Percentiles rank a stretch among this genome's conserved stretches.
Conservation (phyloP, 2,888 invertebrate genomes). For the Synanthedon formicaeformis region DNA sequence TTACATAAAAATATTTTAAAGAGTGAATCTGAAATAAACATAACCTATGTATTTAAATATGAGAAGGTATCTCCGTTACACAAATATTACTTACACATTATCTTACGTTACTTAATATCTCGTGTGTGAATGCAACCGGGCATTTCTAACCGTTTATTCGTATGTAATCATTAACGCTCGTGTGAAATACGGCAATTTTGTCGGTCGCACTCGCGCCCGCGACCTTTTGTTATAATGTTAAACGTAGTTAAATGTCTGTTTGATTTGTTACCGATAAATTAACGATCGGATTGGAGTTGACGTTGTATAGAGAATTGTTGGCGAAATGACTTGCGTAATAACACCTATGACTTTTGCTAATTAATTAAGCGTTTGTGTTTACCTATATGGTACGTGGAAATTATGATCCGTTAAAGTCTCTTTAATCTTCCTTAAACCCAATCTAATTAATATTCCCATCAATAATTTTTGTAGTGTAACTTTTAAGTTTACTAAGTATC, state of each 20-base stretch:
- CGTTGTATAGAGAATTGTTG: background rate
- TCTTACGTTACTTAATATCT: background rate
- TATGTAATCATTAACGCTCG: slow-evolving; percentile 41
- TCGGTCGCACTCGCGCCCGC: slow-evolving; percentile 16
- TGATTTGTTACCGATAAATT: slow-evolving; percentile 13
- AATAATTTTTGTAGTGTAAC: too few species aligned
- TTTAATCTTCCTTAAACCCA: too few species aligned
- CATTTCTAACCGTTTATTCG: background rate
- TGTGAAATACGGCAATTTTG: slow-evolving; percentile 60
- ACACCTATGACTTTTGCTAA: background rate
- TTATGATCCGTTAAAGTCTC: too few species aligned
- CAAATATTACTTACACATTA: too few species aligned
- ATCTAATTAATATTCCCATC: too few species aligned
- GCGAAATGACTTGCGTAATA: background rate
- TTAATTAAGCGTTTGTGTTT: background rate
- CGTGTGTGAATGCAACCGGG: slow-evolving; percentile 21
- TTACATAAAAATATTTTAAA: too few species aligned
- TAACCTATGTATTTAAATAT: too few species aligned
- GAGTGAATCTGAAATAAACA: too few species aligned
- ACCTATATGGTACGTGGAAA: background rate
- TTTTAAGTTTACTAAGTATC: too few species aligned
- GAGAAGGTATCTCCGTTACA: too few species aligned
- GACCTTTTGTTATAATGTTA: background rate
- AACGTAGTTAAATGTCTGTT: slow-evolving; percentile 6
- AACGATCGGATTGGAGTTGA: background rate